phyloP scores from a whole-genome alignment of 2,797 vertebrate species.

The Vultur gryphus region DNA sequence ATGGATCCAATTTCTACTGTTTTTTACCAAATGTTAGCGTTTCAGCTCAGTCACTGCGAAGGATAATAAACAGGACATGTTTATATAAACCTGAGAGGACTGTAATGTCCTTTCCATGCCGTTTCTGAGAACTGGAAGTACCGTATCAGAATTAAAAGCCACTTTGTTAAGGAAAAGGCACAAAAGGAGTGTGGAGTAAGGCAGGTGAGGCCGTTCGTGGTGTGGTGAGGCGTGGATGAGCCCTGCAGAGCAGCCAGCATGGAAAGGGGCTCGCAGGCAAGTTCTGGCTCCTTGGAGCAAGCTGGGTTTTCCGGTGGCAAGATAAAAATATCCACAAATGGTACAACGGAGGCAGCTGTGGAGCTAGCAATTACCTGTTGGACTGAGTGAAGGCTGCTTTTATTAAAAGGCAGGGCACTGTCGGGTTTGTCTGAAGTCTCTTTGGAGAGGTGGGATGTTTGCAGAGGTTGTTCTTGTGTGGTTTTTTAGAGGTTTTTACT shows the following conservation, averaged over 20 bases:
- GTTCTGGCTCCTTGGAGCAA: neutral
- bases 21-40: neutral
- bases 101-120: neutral
- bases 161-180: neutral
- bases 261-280: neutral
- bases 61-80: neutral
- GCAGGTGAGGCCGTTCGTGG: accelerated
- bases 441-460: neutral
- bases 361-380: neutral
- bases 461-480: neutral
- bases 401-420: neutral
- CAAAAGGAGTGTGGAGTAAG: neutral
- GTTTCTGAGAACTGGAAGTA: slow-evolving; percentile 40
- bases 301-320: neutral
- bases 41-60: neutral
- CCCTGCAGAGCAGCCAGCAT: neutral
- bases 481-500: neutral
- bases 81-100: neutral
- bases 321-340: neutral
- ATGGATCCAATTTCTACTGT: neutral
- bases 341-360: neutral
- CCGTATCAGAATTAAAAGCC: neutral
- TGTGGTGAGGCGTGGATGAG: neutral
- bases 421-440: neutral
- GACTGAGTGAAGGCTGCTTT: neutral